These are phyloP conservation scores for Dipodomys ordii DNA, from an alignment of 2,113 vertebrate genomes.

Conservation along the genomic window DNA sequence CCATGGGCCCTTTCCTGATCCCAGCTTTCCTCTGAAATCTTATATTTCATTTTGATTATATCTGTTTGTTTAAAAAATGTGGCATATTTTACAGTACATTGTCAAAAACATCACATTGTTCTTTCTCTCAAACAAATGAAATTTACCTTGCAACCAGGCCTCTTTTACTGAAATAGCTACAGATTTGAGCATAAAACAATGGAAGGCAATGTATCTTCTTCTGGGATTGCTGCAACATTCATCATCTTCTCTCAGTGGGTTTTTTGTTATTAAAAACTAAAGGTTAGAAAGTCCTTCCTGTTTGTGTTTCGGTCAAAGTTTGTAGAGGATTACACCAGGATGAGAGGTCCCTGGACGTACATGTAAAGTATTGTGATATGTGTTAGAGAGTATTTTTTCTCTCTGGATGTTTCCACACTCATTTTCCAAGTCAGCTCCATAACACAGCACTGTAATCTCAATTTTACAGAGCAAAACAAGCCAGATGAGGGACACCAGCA, in stretches of 20 bases:
- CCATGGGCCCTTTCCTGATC: conserved; percentile 61
- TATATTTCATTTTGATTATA: conserved; percentile 83
- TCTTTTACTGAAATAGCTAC: conserved; percentile 79
- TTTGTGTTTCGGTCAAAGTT: conserved; percentile 34
- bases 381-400: background rate
- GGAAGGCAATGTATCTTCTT: conserved; percentile 76
- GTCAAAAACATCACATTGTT: conserved; percentile 80
- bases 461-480: background rate
- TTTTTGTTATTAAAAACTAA: conserved; percentile 64
- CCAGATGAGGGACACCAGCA: background rate
- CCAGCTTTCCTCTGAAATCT: conserved; percentile 68
- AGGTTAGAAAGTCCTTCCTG: conserved; percentile 60
- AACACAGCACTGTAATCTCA: background rate
- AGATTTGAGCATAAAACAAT: conserved; percentile 76
- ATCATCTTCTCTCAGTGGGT: conserved; percentile 51
- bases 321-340: conserved; percentile 24
- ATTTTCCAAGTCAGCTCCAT: background rate
- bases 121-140: conserved; percentile 82
- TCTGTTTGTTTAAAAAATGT: conserved; percentile 79
- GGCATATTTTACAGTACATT: conserved; percentile 78
- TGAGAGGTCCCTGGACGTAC: background rate
- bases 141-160: conserved; percentile 78
- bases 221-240: conserved; percentile 74
- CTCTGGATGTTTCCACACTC: background rate
- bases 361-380: background rate